Evolutionary conservation across 2,113 vertebrate genomes (phyloP).

Genomic region (Dipodomys spectabilis): DNA sequence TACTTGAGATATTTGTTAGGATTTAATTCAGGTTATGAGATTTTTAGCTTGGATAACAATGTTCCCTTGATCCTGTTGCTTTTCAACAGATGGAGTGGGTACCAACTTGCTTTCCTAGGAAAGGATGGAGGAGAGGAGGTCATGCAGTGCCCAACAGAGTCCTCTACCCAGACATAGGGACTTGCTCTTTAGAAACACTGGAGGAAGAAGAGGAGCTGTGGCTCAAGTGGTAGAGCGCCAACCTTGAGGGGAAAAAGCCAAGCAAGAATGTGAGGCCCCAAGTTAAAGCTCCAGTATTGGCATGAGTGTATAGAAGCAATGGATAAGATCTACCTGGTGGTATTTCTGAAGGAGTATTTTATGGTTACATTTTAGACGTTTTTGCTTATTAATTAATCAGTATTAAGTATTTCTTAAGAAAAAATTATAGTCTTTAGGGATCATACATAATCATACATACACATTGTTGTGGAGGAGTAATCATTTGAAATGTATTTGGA

Average conservation of each 20-base stretch:
- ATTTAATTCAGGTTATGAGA: background rate
- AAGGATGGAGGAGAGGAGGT: background rate
- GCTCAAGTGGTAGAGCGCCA: too few species aligned
- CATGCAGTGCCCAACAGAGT: too few species aligned
- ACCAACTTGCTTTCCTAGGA: background rate
- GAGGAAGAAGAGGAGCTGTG: background rate
- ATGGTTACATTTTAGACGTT: background rate
- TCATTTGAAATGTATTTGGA: background rate
- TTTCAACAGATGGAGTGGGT: background rate
- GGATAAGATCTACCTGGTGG: background rate
- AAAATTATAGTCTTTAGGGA: background rate
- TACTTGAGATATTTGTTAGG: background rate
- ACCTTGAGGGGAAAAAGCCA: too few species aligned
- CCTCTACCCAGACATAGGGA: background rate
- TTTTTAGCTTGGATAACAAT: background rate
- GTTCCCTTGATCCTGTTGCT: background rate
- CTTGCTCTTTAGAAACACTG: background rate
- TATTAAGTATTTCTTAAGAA: constrained; percentile 8
- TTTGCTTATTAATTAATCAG: background rate
- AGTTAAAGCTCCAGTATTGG: too few species aligned
- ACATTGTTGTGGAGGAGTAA: background rate
- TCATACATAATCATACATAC: background rate
- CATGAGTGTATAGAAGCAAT: too few species aligned
- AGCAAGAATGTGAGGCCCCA: too few species aligned
- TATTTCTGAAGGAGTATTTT: constrained; percentile 5